These are phyloP conservation scores for Antechinus flavipes DNA, from an alignment of 2,113 vertebrate species.

Conservation along the genomic window DNA sequence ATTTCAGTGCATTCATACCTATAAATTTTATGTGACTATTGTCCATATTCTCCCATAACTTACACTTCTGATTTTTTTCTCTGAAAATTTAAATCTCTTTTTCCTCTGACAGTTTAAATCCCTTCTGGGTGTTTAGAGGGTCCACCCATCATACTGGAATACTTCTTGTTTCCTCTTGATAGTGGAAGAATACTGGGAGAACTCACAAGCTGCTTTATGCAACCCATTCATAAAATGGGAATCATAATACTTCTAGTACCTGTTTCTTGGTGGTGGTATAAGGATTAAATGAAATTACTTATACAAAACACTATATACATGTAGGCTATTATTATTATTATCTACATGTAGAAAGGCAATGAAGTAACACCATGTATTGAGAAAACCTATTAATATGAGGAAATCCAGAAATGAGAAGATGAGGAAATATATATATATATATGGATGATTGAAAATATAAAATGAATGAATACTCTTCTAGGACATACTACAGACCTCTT, in stretches of 20 bases:
- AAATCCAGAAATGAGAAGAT: background rate
- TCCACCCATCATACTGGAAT: background rate
- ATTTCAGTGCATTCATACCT: background rate
- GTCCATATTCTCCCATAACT: background rate
- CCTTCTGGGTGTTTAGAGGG: background rate
- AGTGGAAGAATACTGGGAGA: background rate
- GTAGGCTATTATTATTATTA: background rate
- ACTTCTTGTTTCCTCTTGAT: background rate
- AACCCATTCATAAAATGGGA: background rate
- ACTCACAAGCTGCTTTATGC: background rate
- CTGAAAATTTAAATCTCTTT: background rate
- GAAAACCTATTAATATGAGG: background rate
- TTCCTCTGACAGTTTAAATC: background rate
- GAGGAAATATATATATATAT: background rate
- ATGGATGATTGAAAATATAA: background rate
- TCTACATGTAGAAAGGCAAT: background rate
- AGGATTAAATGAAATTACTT: background rate
- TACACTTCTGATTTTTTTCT: background rate
- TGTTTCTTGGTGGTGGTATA: background rate
- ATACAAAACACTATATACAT: background rate
- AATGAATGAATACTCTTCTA: background rate
- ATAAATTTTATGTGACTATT: background rate
- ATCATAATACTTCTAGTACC: background rate
- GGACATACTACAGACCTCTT: background rate
- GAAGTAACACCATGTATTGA: background rate